Percentiles rank a stretch among this genome's conserved stretches.
Conservation (phyloP, 2,113 vertebrate genomes). For the Baryphthengus martii region DNA sequence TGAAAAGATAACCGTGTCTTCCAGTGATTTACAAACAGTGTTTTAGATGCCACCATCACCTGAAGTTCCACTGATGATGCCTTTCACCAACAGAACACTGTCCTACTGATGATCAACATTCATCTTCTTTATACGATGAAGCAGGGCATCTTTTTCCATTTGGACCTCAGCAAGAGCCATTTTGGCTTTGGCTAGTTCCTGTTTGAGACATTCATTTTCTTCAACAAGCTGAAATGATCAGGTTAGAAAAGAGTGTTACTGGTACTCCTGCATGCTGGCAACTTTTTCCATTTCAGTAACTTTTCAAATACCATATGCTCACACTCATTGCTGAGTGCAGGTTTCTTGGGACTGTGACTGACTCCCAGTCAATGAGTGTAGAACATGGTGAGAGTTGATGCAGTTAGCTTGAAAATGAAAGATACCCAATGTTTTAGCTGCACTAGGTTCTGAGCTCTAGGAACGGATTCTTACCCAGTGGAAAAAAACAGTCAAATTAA, state of each 20-base stretch:
- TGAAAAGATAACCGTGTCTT: not conserved
- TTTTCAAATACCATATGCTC: not conserved
- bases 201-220: conserved; percentile 94
- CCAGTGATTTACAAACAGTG: not conserved
- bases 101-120: conserved; percentile 47
- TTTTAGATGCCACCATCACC: conserved; percentile 11
- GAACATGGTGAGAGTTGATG: not conserved
- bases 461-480: not conserved
- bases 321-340: not conserved
- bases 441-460: not conserved
- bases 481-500: not conserved
- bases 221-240: conserved; percentile 80
- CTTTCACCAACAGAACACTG: not conserved
- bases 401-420: not conserved
- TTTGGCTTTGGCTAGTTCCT: conserved; percentile 91
- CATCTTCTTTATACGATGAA: conserved; percentile 86
- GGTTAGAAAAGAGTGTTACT: not conserved
- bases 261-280: not conserved
- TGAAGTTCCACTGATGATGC: not conserved
- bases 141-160: conserved; percentile 90
- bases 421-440: not conserved
- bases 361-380: not conserved
- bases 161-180: conserved; percentile 93
- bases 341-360: not conserved
- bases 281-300: not conserved